Percentiles rank a stretch among this genome's conserved stretches.
phyloP scores from a whole-genome alignment of 2,797 vertebrate species.

The Gallinago solitaria region DNA sequence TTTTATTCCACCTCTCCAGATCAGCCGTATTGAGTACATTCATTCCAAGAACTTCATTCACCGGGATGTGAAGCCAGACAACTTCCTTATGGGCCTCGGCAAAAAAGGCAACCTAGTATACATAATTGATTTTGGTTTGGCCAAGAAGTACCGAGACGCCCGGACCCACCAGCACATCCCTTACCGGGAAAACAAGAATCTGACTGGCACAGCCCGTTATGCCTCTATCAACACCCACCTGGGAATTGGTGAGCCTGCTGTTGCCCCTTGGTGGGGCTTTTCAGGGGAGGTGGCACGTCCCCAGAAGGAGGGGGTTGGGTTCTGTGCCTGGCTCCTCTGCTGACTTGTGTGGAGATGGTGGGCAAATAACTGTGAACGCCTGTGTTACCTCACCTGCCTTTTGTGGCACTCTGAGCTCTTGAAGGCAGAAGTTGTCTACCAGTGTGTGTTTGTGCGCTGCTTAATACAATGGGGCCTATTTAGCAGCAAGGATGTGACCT shows the following conservation, averaged over 20 bases:
- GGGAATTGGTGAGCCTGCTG: conserved; percentile 87
- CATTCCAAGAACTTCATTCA: conserved; percentile 99
- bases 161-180: conserved; percentile 98
- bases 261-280: background rate
- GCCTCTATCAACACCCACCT: conserved; percentile 98
- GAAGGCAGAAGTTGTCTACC: background rate
- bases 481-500: background rate
- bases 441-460: background rate
- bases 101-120: conserved; percentile 98
- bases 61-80: conserved; percentile 95
- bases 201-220: conserved; percentile 95
- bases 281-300: background rate
- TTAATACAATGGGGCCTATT: background rate
- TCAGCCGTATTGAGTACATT: conserved; percentile 97
- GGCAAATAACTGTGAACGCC: background rate
- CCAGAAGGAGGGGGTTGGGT: background rate
- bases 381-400: background rate
- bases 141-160: conserved; percentile 95
- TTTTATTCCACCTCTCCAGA: conserved; percentile 72
- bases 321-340: background rate
- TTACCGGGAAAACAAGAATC: conserved; percentile 98
- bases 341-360: background rate
- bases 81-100: conserved; percentile 96
- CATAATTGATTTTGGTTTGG: conserved; percentile 97
- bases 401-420: background rate